Conservation (phyloP, 2,797 vertebrate genomes). For the Acomys russatus region DNA sequence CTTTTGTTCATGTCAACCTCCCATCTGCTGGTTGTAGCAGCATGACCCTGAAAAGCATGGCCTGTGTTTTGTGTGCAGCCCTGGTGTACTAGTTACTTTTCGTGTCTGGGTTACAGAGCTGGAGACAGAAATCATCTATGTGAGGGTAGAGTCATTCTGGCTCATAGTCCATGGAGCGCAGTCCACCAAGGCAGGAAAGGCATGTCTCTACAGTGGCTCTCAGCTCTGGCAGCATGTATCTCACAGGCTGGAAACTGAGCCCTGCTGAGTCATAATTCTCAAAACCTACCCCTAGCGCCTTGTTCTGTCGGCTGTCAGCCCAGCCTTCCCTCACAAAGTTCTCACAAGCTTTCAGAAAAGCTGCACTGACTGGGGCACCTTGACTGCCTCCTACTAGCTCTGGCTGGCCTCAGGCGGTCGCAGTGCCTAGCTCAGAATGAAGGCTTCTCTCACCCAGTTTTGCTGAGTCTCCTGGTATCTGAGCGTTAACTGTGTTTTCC, state of each 20-base stretch:
- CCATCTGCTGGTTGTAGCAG: not conserved
- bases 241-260: not conserved
- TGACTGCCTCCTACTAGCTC: not conserved
- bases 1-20: not conserved
- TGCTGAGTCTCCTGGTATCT: not conserved
- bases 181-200: not conserved
- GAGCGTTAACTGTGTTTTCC: not conserved
- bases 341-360: not conserved
- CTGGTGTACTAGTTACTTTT: not conserved
- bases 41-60: not conserved
- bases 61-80: not conserved
- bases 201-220: not conserved
- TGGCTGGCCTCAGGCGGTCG: not conserved
- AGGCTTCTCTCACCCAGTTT: not conserved
- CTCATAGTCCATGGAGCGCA: not conserved
- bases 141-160: not conserved
- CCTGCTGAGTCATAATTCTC: not conserved
- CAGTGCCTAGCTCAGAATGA: not conserved
- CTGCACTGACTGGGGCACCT: not conserved
- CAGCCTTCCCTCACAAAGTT: not conserved
- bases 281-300: not conserved
- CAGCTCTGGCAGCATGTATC: not conserved
- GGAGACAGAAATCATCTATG: not conserved
- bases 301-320: not conserved
- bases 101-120: not conserved